These are phyloP conservation scores for Gambelia wislizenii DNA, from an alignment of 2,797 vertebrate species.

Conservation along the genomic window DNA sequence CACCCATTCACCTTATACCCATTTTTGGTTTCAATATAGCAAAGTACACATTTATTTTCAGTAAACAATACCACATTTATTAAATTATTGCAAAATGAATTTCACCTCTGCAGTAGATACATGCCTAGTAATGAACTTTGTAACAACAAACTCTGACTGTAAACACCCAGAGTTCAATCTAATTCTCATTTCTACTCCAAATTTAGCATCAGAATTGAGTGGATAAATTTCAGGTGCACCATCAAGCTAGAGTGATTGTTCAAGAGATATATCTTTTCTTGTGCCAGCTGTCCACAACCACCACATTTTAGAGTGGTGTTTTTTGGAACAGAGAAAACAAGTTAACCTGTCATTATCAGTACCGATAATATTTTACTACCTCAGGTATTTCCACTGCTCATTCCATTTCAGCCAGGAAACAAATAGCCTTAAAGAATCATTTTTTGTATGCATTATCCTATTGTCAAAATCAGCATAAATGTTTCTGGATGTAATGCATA, in stretches of 20 bases:
- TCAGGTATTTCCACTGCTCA: not conserved
- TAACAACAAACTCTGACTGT: constrained; percentile 13
- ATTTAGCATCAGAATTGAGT: constrained; percentile 27
- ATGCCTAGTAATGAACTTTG: constrained; percentile 13
- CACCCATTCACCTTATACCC: not conserved
- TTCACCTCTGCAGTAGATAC: constrained; percentile 11
- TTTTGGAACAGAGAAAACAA: not conserved
- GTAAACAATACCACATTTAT: constrained; percentile 18
- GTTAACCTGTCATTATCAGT: no score
- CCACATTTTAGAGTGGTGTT: not conserved
- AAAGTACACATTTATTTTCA: constrained; percentile 21
- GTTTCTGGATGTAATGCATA: not conserved
- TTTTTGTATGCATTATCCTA: not conserved
- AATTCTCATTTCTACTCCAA: constrained; percentile 15
- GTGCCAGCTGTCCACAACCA: not conserved
- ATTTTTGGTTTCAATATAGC: constrained; percentile 22
- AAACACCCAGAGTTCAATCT: constrained; percentile 12
- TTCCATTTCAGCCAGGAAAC: not conserved
- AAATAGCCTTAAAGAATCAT: not conserved
- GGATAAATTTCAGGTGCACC: constrained; percentile 15
- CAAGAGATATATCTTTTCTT: not conserved
- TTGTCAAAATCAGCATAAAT: not conserved
- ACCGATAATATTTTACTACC: not conserved
- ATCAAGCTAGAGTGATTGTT: not conserved
- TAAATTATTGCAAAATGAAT: constrained; percentile 31